phyloP scores from a whole-genome alignment of 1,140 invertebrate species.

The Formica exsecta region DNA sequence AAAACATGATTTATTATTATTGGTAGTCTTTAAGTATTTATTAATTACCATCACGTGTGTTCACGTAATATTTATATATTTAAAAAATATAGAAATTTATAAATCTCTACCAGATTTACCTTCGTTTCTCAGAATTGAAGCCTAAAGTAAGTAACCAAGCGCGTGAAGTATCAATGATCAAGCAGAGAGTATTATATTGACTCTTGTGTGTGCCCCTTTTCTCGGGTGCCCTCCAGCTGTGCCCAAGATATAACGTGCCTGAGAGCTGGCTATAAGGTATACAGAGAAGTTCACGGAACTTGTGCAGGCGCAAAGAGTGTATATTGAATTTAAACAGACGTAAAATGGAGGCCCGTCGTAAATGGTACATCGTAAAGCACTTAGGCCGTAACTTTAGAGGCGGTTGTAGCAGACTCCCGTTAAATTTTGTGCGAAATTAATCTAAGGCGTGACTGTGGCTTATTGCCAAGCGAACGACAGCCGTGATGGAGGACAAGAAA shows the following conservation, averaged over 20 bases:
- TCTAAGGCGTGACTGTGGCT: constrained; percentile 69
- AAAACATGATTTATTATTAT: neutral
- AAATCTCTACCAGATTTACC: neutral
- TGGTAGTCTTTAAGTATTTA: neutral
- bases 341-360: constrained; percentile 47
- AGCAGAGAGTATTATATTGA: neutral
- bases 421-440: constrained; percentile 74
- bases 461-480: constrained; percentile 73
- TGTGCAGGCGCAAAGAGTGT: constrained; percentile 56
- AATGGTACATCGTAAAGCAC: constrained; percentile 36
- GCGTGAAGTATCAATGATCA: neutral
- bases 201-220: neutral
- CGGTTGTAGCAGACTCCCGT: constrained; percentile 57
- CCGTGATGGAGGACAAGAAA: constrained; percentile 70
- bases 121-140: neutral
- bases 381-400: constrained; percentile 56
- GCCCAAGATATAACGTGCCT: constrained; percentile 14
- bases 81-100: neutral
- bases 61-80: neutral
- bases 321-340: constrained; percentile 64
- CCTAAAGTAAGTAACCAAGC: neutral
- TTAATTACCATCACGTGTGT: neutral
- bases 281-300: constrained; percentile 25
- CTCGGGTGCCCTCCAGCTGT: neutral
- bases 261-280: constrained; percentile 30